Evolutionary conservation across 2,797 vertebrate species (phyloP), one percentile per base, ranked within the genome.

Genomic region (Lacerta agilis): DNA sequence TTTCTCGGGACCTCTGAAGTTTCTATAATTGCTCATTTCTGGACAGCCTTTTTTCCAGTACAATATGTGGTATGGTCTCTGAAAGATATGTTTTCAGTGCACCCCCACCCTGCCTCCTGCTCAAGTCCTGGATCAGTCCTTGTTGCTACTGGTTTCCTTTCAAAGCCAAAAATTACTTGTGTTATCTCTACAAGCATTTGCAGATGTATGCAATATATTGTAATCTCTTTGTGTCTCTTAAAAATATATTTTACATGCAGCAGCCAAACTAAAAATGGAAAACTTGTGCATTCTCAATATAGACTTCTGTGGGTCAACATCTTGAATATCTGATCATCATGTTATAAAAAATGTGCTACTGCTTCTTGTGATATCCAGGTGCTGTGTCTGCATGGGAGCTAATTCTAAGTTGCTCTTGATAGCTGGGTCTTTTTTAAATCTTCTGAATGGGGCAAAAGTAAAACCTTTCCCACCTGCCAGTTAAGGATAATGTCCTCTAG

Each of bases 1-100:
- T 93, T 93, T 94, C 90, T 89, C 82, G 94, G 92, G 93, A 79
- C 90, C 91, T 93, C 91, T 92, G 92, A 93, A 92, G 92, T 94
- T 94, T 86, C 93, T 92, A 86, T 94, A 96, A 93, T 92, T 95
- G 91, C 92, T 94, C 94, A 94, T 94, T 92, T 91, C 89, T 94
- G 92, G 89, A 95, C 90, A 93, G 90, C 90, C 92, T 91, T 91
- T 89, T 5, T 18, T 3, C 27, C 38, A 75, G 29, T 66, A 61
- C 94, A 92, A 94, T 93, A 89, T 90, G 90, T 90, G 92, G 91
- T 64, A 36, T 13, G 29, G 66, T 61, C 75, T 17, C 69, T 89
- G 86, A 93, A 82, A 86, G 89, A 90, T 86, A 86, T 93, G 90
- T 90, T 94, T 90, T 84, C 89, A 87, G 93, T 85, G 91, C 93